Conservation (phyloP, 2,113 vertebrate genomes). For the Ginglymostoma cirratum region DNA sequence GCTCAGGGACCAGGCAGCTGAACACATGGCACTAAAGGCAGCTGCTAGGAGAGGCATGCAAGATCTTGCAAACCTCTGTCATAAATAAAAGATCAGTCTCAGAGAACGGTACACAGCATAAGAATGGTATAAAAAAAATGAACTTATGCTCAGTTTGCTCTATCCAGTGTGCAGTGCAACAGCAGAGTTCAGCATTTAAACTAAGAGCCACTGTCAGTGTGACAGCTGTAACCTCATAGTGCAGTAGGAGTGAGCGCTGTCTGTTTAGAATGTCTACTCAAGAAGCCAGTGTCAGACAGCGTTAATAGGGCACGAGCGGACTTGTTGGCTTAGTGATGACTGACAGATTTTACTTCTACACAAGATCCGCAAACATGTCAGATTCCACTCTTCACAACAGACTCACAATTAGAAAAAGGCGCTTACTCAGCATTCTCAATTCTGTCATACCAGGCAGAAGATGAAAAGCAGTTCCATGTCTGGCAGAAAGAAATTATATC, state of each 20-base stretch:
- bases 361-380: background rate
- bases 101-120: background rate
- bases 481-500: background rate
- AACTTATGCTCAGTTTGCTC: background rate
- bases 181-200: conserved; percentile 5
- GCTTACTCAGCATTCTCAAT: background rate
- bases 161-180: background rate
- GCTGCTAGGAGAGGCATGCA: background rate
- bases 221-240: conserved; percentile 6
- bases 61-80: background rate
- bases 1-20: background rate
- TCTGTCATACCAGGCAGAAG: background rate
- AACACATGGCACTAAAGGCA: background rate
- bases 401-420: background rate
- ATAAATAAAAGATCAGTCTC: background rate
- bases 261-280: conserved; percentile 11
- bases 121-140: background rate
- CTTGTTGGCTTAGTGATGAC: conserved; percentile 29
- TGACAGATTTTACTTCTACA: background rate
- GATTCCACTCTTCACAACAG: background rate
- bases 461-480: background rate
- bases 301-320: background rate
- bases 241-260: background rate
- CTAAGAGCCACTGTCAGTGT: background rate
- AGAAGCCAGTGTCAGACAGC: conserved; percentile 28